Percentiles rank a stretch among this genome's conserved stretches.
phyloP scores from a whole-genome alignment of 2,888 invertebrate genomes.

The Amphipyra tragopoginis region DNA sequence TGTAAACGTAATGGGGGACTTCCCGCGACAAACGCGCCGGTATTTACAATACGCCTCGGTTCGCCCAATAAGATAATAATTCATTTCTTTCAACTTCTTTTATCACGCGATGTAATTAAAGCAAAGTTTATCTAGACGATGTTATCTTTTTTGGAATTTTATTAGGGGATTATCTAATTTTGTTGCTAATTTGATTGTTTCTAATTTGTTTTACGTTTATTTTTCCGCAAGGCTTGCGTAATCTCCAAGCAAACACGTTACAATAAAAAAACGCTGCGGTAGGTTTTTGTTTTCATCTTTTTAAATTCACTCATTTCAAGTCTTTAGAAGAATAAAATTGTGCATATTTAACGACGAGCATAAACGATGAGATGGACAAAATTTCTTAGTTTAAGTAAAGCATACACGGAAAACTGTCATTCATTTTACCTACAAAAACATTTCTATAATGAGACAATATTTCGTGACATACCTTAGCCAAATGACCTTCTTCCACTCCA shows the following conservation, averaged over 20 bases:
- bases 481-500: slow-evolving; percentile 25
- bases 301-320: too few relatives aligned
- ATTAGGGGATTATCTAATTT: slow-evolving; percentile 19
- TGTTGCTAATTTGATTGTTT: slow-evolving; percentile 1
- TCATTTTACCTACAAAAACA: not conserved
- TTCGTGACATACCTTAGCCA: slow-evolving; percentile 11
- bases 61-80: slow-evolving; percentile 49
- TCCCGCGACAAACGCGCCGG: slow-evolving; percentile 65
- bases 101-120: slow-evolving; percentile 50
- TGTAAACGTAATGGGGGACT: slow-evolving; percentile 64
- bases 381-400: not conserved
- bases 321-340: too few relatives aligned
- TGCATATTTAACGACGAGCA: too few relatives aligned
- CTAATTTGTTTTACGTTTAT: not conserved
- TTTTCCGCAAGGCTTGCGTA: not conserved
- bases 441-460: slow-evolving; percentile 23
- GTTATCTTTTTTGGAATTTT: slow-evolving; percentile 25
- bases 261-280: too few relatives aligned
- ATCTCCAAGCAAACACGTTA: not conserved
- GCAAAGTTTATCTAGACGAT: slow-evolving; percentile 25
- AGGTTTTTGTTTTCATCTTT: too few relatives aligned
- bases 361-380: too few relatives aligned
- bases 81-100: slow-evolving; percentile 40
- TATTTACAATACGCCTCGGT: slow-evolving; percentile 58
- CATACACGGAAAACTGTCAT: too few relatives aligned